Conservation (phyloP, 2,113 vertebrate genomes). For the Halichoerus grypus region DNA sequence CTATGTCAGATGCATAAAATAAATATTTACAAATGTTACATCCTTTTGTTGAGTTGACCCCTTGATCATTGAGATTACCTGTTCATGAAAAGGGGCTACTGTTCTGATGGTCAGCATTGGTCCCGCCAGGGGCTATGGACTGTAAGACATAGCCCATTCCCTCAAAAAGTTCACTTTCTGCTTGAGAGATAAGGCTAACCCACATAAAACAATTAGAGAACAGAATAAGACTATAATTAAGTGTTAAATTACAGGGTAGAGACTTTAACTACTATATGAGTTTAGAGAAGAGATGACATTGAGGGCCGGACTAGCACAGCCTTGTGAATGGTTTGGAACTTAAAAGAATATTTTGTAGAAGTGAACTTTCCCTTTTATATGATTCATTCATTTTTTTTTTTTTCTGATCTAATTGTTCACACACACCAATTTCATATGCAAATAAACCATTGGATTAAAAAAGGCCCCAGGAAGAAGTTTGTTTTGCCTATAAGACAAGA, state of each 20-base stretch:
- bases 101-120: neutral
- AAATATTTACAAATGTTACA: neutral
- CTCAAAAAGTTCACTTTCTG: neutral
- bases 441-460: conserved; percentile 29
- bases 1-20: neutral
- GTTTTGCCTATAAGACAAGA: neutral
- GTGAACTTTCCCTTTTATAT: neutral
- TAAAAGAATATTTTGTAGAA: conserved; percentile 45
- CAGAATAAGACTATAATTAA: neutral
- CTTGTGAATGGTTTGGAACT: neutral
- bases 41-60: neutral
- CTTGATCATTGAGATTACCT: neutral
- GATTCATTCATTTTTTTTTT: conserved; percentile 50
- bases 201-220: conserved; percentile 23
- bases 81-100: neutral
- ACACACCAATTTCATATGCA: conserved; percentile 23
- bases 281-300: neutral
- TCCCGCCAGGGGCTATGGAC: neutral
- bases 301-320: neutral
- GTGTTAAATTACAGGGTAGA: conserved; percentile 38
- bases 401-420: neutral
- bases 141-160: neutral
- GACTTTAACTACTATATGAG: neutral
- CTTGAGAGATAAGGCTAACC: conserved; percentile 44
- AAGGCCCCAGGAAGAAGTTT: neutral